These are phyloP conservation scores for Stenotaenia linearis DNA, from an alignment of 2,888 invertebrate species.

Conservation along the genomic window DNA sequence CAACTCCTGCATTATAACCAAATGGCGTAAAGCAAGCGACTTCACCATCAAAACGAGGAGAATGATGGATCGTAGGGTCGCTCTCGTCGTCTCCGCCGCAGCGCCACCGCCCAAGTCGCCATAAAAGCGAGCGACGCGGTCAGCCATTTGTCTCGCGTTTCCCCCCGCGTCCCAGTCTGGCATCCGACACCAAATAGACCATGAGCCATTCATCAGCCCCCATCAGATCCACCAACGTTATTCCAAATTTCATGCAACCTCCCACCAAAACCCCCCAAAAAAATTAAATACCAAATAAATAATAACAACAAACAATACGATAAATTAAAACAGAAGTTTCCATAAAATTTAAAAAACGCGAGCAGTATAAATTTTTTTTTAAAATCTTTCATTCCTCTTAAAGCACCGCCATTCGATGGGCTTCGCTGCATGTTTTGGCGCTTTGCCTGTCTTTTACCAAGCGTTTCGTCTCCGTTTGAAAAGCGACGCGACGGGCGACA, in stretches of 20 bases:
- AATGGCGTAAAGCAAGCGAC: not conserved
- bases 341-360: too few species aligned
- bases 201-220: constrained; percentile 9
- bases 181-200: constrained; percentile 9
- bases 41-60: not conserved
- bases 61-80: not conserved
- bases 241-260: not conserved
- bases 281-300: not conserved
- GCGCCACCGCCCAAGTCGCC: constrained; percentile 9
- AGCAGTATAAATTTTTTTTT: too few species aligned
- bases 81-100: not conserved
- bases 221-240: constrained; percentile 4
- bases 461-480: not conserved
- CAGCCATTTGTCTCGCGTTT: constrained; percentile 9
- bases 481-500: constrained; percentile 6
- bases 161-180: not conserved
- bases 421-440: not conserved
- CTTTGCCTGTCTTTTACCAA: not conserved
- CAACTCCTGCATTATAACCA: not conserved
- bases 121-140: constrained; percentile 9
- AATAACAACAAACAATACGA: not conserved
- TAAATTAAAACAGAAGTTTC: not conserved
- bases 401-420: constrained; percentile 15
- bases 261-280: not conserved
- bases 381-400: not conserved